A percentile compares a stretch with the other conserved stretches of the same genome.
Evolutionary conservation across 2,888 invertebrate genomes (phyloP).

Genomic region (Trachelus tabidus): DNA sequence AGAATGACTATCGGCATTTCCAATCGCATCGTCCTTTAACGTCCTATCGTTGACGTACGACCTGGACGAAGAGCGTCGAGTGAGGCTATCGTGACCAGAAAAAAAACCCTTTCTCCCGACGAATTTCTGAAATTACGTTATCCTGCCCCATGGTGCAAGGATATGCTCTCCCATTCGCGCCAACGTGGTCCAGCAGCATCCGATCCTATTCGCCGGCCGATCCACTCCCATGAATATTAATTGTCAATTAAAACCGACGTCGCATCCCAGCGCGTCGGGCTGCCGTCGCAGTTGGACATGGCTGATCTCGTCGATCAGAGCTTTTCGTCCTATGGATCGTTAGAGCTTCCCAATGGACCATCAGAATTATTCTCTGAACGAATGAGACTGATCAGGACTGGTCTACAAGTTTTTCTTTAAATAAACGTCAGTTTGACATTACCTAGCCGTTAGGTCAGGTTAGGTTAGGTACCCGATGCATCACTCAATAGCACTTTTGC

Average conservation of each 20-base stretch:
- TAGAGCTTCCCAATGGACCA: neutral
- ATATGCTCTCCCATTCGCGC: neutral
- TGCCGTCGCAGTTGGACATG: neutral
- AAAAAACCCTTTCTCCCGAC: neutral
- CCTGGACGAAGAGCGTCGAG: neutral
- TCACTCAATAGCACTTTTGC: slow-evolving; percentile 17
- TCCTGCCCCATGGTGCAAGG: neutral
- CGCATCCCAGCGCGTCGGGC: neutral
- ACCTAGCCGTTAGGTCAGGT: neutral
- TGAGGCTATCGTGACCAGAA: neutral
- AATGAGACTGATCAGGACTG: neutral
- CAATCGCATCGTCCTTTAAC: neutral
- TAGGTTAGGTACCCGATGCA: neutral
- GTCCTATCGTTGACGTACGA: neutral
- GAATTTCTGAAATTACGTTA: neutral
- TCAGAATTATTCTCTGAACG: neutral
- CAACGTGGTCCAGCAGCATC: neutral
- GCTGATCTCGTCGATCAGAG: neutral
- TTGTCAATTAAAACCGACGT: slow-evolving; percentile 16
- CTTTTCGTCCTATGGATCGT: neutral
- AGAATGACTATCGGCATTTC: neutral
- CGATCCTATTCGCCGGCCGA: neutral
- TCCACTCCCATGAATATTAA: slow-evolving; percentile 18
- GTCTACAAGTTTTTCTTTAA: neutral
- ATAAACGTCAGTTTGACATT: neutral